Conservation (phyloP, 2,113 vertebrate genomes). For the Grammomys surdaster region DNA sequence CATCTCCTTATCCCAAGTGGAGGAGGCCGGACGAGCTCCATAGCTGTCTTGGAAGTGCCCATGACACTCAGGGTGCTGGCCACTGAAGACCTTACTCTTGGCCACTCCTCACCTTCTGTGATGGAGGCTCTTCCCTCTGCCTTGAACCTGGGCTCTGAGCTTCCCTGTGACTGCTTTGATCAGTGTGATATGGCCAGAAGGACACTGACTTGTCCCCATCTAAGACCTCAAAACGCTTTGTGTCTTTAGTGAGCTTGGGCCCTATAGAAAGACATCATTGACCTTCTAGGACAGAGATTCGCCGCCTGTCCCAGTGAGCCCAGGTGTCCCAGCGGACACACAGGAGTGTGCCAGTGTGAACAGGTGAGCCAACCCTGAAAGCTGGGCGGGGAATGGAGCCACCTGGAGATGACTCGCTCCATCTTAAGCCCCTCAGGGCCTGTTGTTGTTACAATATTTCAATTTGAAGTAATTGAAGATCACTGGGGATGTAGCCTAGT, state of each 20-base stretch:
- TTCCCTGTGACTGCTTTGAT: not conserved
- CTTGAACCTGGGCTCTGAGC: not conserved
- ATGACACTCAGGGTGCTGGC: accelerated
- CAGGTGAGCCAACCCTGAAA: not conserved
- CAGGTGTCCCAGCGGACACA: not conserved
- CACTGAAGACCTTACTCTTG: not conserved
- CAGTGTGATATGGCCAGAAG: not conserved
- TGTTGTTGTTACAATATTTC: not conserved
- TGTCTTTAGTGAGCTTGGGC: accelerated
- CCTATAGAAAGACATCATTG: not conserved
- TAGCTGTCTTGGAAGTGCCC: not conserved
- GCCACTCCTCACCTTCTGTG: not conserved
- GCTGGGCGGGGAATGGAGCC: not conserved
- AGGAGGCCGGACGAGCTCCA: not conserved
- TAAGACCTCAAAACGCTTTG: not conserved
- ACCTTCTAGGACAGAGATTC: not conserved
- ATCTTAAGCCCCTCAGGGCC: not conserved
- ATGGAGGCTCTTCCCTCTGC: not conserved
- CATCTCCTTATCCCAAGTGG: not conserved
- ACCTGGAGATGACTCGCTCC: accelerated
- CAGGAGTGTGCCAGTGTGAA: no score
- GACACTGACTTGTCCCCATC: not conserved
- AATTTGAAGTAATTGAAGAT: constrained; percentile 5
- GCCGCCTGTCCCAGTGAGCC: not conserved
- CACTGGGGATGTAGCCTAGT: not conserved